Base-by-base conservation (phyloP, 2,797 vertebrate genomes). In the Chloroceryle amazona region DNA sequence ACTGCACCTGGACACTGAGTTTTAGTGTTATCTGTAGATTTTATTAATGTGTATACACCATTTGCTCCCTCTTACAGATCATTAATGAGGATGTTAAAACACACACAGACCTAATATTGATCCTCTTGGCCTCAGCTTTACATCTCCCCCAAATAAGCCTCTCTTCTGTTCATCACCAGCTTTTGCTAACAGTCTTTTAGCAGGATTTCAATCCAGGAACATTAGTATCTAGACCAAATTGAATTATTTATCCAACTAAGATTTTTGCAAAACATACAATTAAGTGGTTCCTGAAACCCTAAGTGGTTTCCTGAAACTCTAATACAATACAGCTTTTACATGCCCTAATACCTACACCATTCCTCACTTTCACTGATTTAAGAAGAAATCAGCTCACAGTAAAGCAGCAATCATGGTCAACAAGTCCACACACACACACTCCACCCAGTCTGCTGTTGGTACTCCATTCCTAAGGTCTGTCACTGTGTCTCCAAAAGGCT, bases 41-140 rank as follows among this genome's bases (percentile, higher is more conserved):
- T 96, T 85, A 92, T 78, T 95, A 94, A 96, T 75, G 84, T 73
- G 61, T 80, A 74, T 62, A 95, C 87, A 89, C 73, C 89, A 91
- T 67, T 96, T 96, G 96, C 96, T 95, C 89, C 60, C 83, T 95
- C 83, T 96, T 81, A 90, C 78, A 86, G 90, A 95, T 93, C 96
- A 88, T 94, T 97, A 97, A 96, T 89, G 92, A 89, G 91, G 82
- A 97, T 90, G 91, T 96, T 96, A 96, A 97, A 96, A 96, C 42
- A 90, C 75, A 96, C 89, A 87, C 58, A 93, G 94, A 90, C 85
- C 93, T 93, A 75, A 90, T 96, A 97, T 91, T 79, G 96, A 96
- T 95, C 81, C 79, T 93, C 60, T 55, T 90, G 93, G 80, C 96
- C 94, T 95, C 94, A 84, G 94, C 92, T 91, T 89, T 94, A 86